Percentiles rank a stretch among this genome's conserved stretches.
Conservation (phyloP, 2,113 vertebrate genomes). For the Dromaius novaehollandiae region DNA sequence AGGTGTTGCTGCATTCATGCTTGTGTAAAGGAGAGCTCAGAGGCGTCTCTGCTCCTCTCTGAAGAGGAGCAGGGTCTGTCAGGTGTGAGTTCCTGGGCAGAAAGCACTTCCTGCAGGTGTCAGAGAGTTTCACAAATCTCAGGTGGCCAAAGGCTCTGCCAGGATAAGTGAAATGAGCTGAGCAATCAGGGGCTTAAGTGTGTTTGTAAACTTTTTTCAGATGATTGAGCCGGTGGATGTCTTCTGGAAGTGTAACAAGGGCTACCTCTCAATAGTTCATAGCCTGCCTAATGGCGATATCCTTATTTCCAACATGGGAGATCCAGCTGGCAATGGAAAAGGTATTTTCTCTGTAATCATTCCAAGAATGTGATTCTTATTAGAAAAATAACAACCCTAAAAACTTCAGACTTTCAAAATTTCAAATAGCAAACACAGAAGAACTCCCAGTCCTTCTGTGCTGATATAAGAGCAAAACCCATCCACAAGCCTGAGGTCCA, state of each 20-base stretch:
- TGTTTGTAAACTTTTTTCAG: neutral
- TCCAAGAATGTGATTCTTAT: neutral
- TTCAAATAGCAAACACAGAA: neutral
- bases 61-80: neutral
- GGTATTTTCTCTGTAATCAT: neutral
- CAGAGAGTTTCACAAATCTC: fast-evolving
- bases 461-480: neutral
- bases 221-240: slow-evolving; percentile 13
- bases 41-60: neutral
- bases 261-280: neutral
- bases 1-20: neutral
- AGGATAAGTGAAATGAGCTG: fast-evolving
- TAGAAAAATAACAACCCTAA: neutral
- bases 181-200: fast-evolving
- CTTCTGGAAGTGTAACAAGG: slow-evolving; percentile 53
- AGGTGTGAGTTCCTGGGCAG: fast-evolving
- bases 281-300: neutral
- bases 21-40: neutral
- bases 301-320: slow-evolving; percentile 5
- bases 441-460: neutral
- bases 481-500: neutral
- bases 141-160: neutral
- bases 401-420: neutral
- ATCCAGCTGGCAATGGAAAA: neutral
- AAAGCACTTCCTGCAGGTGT: too few species aligned